Base-by-base conservation (phyloP, 2,797 vertebrate species). In the Gambelia wislizenii region DNA sequence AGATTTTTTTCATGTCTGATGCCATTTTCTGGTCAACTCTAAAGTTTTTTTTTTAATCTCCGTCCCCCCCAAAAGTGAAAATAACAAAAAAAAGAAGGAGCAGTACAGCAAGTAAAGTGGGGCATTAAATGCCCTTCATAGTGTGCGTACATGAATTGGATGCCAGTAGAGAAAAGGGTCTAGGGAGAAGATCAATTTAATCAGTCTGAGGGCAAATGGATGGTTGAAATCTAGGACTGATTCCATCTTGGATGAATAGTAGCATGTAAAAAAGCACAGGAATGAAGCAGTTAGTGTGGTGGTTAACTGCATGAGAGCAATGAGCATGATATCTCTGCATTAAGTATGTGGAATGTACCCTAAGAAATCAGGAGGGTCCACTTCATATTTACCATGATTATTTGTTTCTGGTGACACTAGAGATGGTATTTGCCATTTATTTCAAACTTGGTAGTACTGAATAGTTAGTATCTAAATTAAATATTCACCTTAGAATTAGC, bases 151-250 rank as follows among this genome's bases (percentile, higher is more conserved):
- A 14, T 52, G 30, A 83, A 67, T 13, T 49, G 25, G 59, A 76
- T 14, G n/a, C 1, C 47, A 25, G 70, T 36, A 76, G 0, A 42
- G 36, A 61, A 75, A 61, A 13, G n/a, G 39, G 56, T 36, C 56
- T 56, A 84, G 9, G 10, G 36, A 33, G 56, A 70, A 84, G 82
- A 70, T 70, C 61, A 67, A 70, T 70, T 79, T 69, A 30, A 78
- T 70, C 36, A 84, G 59, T n/a, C 61, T 70, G 33, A 78, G 59
- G 81, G 74, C 75, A 84, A 56, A 84, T 44, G 44, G 27, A 52
- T 78, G 87, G 36, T 84, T 84, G 54, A 76, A 87, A 81, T 87
- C 30, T 59, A n/a, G 39, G 47, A 14, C 81, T 83, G 42, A 88
- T 77, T 42, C 56, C 8, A 69, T 77, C 81, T 54, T 83, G 44